Percentiles rank a stretch among this genome's conserved stretches.
Evolutionary conservation across 2,888 invertebrate genomes (phyloP).

Genomic region (Coenonympha glycerion): DNA sequence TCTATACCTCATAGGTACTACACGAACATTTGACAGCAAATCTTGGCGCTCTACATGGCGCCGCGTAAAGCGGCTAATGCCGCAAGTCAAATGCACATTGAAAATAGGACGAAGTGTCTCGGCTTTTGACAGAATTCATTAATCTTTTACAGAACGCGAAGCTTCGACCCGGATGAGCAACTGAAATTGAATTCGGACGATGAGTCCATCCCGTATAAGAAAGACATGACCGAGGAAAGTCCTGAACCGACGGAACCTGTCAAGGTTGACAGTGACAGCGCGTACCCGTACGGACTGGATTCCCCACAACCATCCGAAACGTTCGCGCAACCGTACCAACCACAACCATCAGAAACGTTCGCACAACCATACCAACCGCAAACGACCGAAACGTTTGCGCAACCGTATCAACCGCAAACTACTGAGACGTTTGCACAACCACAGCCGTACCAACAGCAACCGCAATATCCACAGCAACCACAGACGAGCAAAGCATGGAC

Average conservation of each 20-base stretch:
- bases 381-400: constrained; percentile 10
- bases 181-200: constrained; percentile 64
- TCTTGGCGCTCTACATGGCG: too few relatives aligned
- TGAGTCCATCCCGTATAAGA: constrained; percentile 70
- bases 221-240: constrained; percentile 57
- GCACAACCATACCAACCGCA: constrained; percentile 27
- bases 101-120: too few relatives aligned
- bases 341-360: constrained; percentile 6
- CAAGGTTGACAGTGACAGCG: constrained; percentile 44
- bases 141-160: constrained; percentile 40
- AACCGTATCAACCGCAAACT: constrained; percentile 28
- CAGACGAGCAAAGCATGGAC: constrained; percentile 43
- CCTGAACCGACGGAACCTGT: constrained; percentile 58
- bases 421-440: neutral
- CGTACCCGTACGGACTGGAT: constrained; percentile 41
- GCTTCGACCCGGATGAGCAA: constrained; percentile 64
- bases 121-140: too few relatives aligned
- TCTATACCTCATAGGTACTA: too few relatives aligned
- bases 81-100: too few relatives aligned
- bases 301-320: constrained; percentile 25
- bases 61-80: too few relatives aligned
- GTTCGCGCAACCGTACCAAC: constrained; percentile 27
- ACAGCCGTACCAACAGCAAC: neutral
- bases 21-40: too few relatives aligned
- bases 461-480: neutral